Percentiles rank a stretch among this genome's conserved stretches.
Conservation (phyloP, 2,797 vertebrate species). For the Petrocephalus sullivani region DNA sequence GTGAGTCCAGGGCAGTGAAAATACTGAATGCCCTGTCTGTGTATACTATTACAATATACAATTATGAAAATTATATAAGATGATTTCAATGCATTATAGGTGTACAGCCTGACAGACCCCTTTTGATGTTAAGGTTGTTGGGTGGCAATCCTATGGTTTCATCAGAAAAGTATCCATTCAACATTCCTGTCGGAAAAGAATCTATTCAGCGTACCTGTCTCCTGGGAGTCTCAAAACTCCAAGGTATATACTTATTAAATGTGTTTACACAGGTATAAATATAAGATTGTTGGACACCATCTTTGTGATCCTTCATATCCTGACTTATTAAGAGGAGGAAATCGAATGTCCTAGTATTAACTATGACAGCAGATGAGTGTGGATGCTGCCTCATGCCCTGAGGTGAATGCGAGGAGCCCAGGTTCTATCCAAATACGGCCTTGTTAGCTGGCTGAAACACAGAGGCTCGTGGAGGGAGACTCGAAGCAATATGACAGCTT, state of each 20-base stretch:
- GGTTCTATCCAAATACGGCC: background rate
- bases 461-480: background rate
- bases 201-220: background rate
- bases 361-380: background rate
- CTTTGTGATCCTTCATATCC: background rate
- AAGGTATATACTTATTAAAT: conserved; percentile 32
- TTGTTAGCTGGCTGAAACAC: background rate
- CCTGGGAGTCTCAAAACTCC: conserved; percentile 22
- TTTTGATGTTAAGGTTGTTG: conserved; percentile 29
- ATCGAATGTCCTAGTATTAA: background rate
- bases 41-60: background rate
- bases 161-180: conserved; percentile 2
- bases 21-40: background rate
- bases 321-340: background rate
- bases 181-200: background rate
- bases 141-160: background rate
- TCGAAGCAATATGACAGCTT: background rate
- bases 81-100: conserved; percentile 13
- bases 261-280: background rate
- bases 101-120: conserved; percentile 29
- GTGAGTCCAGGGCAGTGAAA: background rate
- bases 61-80: background rate
- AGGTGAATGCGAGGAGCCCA: background rate
- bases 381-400: too few species aligned
- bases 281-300: background rate